These are phyloP conservation scores for Petaurus breviceps DNA, from an alignment of 2,113 vertebrate species.

Conservation along the genomic window DNA sequence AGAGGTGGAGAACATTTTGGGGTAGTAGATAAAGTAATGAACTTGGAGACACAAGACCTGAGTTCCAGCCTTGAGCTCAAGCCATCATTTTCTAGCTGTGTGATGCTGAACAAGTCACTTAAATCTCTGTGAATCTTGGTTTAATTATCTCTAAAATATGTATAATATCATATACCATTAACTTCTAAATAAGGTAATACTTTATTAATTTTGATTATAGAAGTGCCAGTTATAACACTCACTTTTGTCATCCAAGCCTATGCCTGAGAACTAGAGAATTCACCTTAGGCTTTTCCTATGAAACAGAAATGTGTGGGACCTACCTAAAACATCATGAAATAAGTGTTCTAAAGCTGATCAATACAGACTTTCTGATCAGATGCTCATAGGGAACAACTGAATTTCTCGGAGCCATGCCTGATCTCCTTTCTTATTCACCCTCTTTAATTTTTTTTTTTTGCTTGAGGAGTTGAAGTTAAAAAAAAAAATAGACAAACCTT, in stretches of 20 bases:
- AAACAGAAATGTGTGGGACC: constrained; percentile 3
- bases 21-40: neutral
- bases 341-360: neutral
- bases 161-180: neutral
- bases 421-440: neutral
- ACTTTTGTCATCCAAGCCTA: neutral
- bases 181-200: constrained; percentile 56
- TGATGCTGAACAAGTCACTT: neutral
- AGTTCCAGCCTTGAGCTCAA: neutral
- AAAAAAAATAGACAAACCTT: neutral
- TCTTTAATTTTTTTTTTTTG: constrained; percentile 6
- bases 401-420: neutral
- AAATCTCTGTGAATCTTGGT: neutral
- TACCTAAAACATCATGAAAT: neutral
- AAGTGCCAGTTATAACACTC: neutral
- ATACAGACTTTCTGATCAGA: neutral
- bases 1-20: too few species aligned
- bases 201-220: constrained; percentile 3
- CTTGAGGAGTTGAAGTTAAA: neutral
- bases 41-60: neutral
- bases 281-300: neutral
- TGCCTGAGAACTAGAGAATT: constrained; percentile 27
- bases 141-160: neutral
- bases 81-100: neutral
- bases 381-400: neutral